Evolutionary conservation across 2,888 invertebrate species (phyloP).

Genomic region (Scaptomyza flava): DNA sequence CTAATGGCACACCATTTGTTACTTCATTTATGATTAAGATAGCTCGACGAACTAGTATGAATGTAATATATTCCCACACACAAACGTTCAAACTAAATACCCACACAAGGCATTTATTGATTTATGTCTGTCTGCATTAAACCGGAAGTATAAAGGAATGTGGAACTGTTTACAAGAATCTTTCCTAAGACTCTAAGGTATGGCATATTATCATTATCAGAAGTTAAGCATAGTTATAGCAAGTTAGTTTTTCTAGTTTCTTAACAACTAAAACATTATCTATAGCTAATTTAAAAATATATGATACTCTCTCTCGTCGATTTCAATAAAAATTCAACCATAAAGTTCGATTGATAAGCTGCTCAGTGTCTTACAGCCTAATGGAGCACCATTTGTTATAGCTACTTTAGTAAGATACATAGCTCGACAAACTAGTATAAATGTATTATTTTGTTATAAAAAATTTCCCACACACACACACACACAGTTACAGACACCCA

Average conservation of each 20-base stretch:
- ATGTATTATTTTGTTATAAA: slow-evolving; percentile 2
- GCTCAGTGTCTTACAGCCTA: background rate
- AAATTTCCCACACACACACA: slow-evolving; percentile 19
- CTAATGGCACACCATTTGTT: background rate
- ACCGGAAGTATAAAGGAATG: too few species aligned
- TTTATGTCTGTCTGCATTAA: slow-evolving; percentile 18
- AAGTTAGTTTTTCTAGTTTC: too few species aligned
- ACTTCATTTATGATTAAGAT: background rate
- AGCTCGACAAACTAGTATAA: background rate
- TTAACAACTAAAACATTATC: background rate
- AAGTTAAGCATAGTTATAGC: too few species aligned
- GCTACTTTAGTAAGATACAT: background rate
- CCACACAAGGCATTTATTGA: slow-evolving; percentile 13
- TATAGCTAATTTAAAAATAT: background rate
- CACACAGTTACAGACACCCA: background rate
- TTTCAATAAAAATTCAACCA: background rate
- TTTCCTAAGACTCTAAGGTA: too few species aligned
- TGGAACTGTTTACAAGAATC: too few species aligned
- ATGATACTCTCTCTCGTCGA: background rate
- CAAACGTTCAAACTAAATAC: background rate
- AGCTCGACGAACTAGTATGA: background rate
- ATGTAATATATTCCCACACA: background rate
- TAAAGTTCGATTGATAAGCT: background rate
- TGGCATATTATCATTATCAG: too few species aligned
- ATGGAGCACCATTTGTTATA: background rate